Evolutionary conservation across 1,140 invertebrate species (phyloP).

Genomic region (Drosophila bocqueti): DNA sequence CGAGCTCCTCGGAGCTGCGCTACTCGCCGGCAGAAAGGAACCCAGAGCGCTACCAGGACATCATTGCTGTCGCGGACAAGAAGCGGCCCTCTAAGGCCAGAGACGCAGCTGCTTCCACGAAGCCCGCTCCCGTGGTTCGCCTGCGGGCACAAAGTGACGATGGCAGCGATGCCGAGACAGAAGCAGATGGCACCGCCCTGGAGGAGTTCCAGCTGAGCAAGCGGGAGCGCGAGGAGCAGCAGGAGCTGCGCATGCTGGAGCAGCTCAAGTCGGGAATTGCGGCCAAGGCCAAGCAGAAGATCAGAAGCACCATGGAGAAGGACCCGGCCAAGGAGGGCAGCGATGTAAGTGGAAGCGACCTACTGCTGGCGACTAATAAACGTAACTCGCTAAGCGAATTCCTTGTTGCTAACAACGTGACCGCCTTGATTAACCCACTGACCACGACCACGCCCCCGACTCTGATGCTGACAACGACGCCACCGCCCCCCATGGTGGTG

Average conservation of each 20-base stretch:
- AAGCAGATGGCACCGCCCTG: constrained; percentile 35
- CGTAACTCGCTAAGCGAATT: constrained; percentile 84
- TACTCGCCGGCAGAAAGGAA: constrained; percentile 88
- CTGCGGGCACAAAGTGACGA: constrained; percentile 88
- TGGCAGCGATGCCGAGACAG: constrained; percentile 85
- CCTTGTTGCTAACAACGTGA: constrained; percentile 83
- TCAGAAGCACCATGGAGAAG: constrained; percentile 85
- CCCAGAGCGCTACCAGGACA: constrained; percentile 88
- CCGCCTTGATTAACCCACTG: constrained; percentile 77
- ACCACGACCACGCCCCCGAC: constrained; percentile 29
- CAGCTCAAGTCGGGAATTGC: constrained; percentile 88
- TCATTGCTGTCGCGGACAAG: constrained; percentile 85
- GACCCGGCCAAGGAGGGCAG: constrained; percentile 50
- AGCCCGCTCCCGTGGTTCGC: constrained; percentile 87
- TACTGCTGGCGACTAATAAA: constrained; percentile 54
- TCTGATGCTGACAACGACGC: constrained; percentile 18
- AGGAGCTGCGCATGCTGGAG: constrained; percentile 88
- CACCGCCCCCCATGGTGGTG: constrained; percentile 36
- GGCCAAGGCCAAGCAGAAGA: constrained; percentile 87
- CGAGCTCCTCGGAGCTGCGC: constrained; percentile 85
- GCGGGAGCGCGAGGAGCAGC: constrained; percentile 71
- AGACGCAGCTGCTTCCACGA: constrained; percentile 19
- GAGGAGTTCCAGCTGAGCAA: constrained; percentile 85
- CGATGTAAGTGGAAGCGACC: constrained; percentile 73
- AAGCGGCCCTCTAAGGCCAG: constrained; percentile 43